Conservation (phyloP, 2,797 vertebrate species). For the Mormyrus proboscirostris region DNA sequence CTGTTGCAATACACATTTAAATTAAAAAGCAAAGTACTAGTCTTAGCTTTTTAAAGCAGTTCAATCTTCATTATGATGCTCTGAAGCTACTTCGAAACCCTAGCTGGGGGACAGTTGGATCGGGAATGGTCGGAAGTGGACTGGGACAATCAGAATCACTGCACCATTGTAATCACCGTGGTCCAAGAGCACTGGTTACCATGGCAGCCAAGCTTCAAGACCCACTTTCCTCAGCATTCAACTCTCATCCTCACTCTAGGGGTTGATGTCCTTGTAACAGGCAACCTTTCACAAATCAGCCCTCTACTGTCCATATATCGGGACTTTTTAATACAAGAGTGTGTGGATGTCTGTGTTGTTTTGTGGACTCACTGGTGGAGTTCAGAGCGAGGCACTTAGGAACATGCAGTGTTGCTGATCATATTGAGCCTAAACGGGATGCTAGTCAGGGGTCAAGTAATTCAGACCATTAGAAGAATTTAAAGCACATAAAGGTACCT, state of each 20-base stretch:
- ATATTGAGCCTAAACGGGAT: neutral
- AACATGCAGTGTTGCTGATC: neutral
- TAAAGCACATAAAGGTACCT: neutral
- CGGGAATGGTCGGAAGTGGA: neutral
- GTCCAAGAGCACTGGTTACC: slow-evolving; percentile 11
- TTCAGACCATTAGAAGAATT: neutral
- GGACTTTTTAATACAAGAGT: neutral
- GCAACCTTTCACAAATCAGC: slow-evolving; percentile 6
- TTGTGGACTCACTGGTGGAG: neutral
- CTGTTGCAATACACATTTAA: neutral
- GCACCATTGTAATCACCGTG: neutral
- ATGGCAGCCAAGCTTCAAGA: slow-evolving; percentile 20
- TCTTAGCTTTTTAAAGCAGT: neutral
- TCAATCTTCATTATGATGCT: neutral
- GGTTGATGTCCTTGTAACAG: slow-evolving; percentile 14
- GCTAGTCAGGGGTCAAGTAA: neutral
- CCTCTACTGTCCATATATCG: neutral
- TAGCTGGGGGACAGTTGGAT: neutral
- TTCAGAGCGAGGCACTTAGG: neutral
- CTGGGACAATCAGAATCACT: slow-evolving; percentile 1
- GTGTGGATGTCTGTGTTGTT: neutral
- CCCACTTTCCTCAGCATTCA: slow-evolving; percentile 19
- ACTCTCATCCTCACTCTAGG: slow-evolving; percentile 20
- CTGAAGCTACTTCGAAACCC: neutral
- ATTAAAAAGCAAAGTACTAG: neutral